Conservation (phyloP, 1,140 invertebrate genomes). For the Drosophila sulfurigaster region DNA sequence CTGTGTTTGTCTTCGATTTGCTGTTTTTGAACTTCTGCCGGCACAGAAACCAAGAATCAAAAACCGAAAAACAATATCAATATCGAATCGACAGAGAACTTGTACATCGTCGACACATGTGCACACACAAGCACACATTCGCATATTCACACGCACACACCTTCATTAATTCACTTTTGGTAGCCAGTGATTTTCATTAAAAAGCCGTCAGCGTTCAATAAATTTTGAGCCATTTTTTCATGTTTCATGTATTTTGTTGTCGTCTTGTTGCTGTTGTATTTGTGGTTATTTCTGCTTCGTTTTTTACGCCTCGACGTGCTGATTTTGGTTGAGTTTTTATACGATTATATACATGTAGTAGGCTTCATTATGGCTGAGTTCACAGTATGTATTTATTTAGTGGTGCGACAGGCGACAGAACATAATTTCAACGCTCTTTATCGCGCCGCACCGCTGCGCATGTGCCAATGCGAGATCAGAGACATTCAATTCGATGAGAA, state of each 20-base stretch:
- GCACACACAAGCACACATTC: constrained; percentile 34
- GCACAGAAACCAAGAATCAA: constrained; percentile 46
- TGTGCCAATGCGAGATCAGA: constrained; percentile 37
- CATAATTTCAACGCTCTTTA: constrained; percentile 82
- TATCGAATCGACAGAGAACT: constrained; percentile 20
- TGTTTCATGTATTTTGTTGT: constrained; percentile 3
- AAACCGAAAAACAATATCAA: constrained; percentile 25
- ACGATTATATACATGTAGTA: constrained; percentile 14
- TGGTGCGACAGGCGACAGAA: constrained; percentile 72
- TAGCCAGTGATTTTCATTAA: constrained; percentile 82
- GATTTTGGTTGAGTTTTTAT: constrained; percentile 71
- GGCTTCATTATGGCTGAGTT: constrained; percentile 71
- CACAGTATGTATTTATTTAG: constrained; percentile 78
- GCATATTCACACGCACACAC: constrained; percentile 37
- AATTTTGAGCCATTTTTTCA: constrained; percentile 66
- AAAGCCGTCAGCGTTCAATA: constrained; percentile 83
- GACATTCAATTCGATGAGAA: constrained; percentile 30
- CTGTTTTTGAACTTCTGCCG: constrained; percentile 72
- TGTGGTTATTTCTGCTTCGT: constrained; percentile 51
- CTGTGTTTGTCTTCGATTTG: constrained; percentile 27
- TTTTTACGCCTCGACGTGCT: constrained; percentile 67
- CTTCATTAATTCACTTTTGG: constrained; percentile 82
- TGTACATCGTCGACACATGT: constrained; percentile 49
- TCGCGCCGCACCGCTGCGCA: constrained; percentile 70
- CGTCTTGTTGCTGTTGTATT: constrained; percentile 6